phyloP scores from a whole-genome alignment of 1,140 invertebrate species.

The Drosophila athabasca region DNA sequence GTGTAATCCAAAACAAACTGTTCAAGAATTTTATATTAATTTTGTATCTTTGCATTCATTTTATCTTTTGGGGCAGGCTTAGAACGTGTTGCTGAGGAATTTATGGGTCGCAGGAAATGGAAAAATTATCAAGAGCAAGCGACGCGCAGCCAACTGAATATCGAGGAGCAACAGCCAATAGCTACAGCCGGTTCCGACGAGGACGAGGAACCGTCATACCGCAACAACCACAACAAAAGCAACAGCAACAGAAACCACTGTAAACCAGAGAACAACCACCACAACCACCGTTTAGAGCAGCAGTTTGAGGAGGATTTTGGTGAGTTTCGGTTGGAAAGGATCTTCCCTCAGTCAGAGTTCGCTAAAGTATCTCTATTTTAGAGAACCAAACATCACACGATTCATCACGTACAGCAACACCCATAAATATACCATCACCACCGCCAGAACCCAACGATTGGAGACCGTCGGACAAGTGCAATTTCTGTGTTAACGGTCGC shows the following conservation, averaged over 20 bases:
- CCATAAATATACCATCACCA: constrained; percentile 71
- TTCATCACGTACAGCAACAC: constrained; percentile 62
- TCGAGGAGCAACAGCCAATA: constrained; percentile 75
- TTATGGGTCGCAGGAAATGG: constrained; percentile 97
- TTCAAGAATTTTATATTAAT: constrained; percentile 1
- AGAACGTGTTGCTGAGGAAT: constrained; percentile 97
- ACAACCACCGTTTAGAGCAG: constrained; percentile 70
- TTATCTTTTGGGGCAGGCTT: constrained; percentile 87
- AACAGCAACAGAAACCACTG: constrained; percentile 41
- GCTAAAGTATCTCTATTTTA: constrained; percentile 3
- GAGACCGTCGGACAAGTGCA: constrained; percentile 93
- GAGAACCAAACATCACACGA: constrained; percentile 75
- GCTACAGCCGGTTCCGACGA: constrained; percentile 57
- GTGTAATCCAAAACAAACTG: constrained; percentile 31
- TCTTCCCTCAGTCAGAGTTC: neutral
- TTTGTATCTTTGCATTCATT: constrained; percentile 11
- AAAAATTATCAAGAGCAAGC: constrained; percentile 94
- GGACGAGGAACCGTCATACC: constrained; percentile 42
- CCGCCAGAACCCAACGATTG: constrained; percentile 88
- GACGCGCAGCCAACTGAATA: constrained; percentile 78
- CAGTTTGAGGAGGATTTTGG: constrained; percentile 64
- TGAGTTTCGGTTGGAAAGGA: constrained; percentile 1
- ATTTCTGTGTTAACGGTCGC: constrained; percentile 93
- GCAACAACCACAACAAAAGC: constrained; percentile 40
- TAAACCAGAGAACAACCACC: constrained; percentile 65